These are phyloP conservation scores for Mesembrinibis cayennensis DNA, from an alignment of 2,113 vertebrate species.

Conservation along the genomic window DNA sequence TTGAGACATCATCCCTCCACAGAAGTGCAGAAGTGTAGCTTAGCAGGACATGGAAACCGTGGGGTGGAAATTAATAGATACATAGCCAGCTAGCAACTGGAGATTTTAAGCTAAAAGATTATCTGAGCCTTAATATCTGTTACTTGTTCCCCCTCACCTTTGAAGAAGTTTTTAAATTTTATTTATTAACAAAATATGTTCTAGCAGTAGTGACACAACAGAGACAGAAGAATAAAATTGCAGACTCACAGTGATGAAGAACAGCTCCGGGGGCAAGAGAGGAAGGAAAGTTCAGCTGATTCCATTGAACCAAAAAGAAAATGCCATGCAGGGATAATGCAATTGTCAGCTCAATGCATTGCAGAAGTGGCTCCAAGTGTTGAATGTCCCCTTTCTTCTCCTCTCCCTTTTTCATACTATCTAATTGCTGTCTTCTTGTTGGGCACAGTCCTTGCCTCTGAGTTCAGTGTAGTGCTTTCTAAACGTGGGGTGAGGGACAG, in stretches of 20 bases:
- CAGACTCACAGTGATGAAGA: background rate
- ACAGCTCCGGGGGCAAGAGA: background rate
- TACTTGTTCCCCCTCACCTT: background rate
- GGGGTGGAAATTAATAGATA: background rate
- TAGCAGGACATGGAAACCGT: background rate
- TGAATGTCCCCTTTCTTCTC: background rate
- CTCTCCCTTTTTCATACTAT: background rate
- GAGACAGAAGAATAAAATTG: background rate
- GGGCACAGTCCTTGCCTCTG: background rate
- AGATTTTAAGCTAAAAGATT: background rate
- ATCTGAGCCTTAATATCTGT: background rate
- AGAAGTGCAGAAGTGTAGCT: background rate
- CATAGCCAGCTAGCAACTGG: background rate
- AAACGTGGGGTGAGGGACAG: accelerated
- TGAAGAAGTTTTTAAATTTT: background rate
- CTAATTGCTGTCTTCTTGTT: background rate
- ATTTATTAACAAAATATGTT: background rate
- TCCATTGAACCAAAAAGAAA: background rate
- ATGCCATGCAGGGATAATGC: background rate
- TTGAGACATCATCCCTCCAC: background rate
- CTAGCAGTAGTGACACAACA: background rate
- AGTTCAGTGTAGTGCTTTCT: background rate
- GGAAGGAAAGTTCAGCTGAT: background rate
- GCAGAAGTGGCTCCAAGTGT: background rate
- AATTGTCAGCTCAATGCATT: background rate